Percentiles rank a stretch among this genome's conserved stretches.
Evolutionary conservation across 2,113 vertebrate genomes (phyloP).

Genomic region (Mixornis gularis): DNA sequence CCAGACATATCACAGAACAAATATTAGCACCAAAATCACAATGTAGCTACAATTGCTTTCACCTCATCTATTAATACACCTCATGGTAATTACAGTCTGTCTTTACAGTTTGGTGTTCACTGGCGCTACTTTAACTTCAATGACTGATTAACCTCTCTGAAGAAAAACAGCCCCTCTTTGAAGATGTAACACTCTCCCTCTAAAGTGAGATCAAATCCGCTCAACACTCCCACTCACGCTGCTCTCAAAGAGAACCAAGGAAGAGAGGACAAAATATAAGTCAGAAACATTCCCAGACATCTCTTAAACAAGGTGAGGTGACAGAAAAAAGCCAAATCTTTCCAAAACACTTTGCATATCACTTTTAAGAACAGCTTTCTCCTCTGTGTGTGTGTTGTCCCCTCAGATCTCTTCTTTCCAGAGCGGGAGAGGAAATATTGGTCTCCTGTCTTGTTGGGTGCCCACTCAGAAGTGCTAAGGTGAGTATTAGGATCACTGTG

Average conservation of each 20-base stretch:
- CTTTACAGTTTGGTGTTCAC: background rate
- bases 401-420: background rate
- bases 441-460: background rate
- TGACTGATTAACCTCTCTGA: conserved; percentile 17
- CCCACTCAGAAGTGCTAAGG: background rate
- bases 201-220: conserved; percentile 24
- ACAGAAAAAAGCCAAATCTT: conserved; percentile 8
- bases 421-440: background rate
- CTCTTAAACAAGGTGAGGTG: background rate
- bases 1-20: background rate
- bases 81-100: background rate
- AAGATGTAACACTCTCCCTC: conserved; percentile 14
- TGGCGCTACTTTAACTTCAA: background rate
- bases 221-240: conserved; percentile 28
- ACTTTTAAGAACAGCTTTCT: background rate
- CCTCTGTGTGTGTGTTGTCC: background rate
- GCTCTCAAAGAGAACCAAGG: background rate
- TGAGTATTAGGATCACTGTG: background rate
- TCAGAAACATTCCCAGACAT: background rate
- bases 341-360: background rate
- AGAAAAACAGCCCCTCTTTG: background rate
- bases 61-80: background rate
- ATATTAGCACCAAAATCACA: background rate
- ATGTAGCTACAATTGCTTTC: background rate
- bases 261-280: conserved; percentile 7